Conservation (phyloP, 2,888 invertebrate species). For the Nymphalis c-album region DNA sequence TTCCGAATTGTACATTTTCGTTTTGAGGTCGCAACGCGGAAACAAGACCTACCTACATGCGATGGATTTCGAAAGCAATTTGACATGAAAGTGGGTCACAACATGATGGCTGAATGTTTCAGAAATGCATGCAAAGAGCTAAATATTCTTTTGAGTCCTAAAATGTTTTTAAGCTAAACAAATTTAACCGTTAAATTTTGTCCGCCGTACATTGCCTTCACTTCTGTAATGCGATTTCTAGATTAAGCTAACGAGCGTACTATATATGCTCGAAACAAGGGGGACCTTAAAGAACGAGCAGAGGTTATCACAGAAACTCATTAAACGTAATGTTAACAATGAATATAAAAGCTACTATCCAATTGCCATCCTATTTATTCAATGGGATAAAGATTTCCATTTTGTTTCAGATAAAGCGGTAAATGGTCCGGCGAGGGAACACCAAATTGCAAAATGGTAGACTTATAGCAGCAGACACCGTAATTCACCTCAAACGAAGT, state of each 20-base stretch:
- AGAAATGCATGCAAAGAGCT: constrained; percentile 36
- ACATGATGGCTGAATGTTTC: constrained; percentile 36
- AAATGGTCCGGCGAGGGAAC: constrained; percentile 56
- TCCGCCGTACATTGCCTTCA: background rate
- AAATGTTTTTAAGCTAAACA: constrained; percentile 30
- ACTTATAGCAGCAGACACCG: constrained; percentile 68
- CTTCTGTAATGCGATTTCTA: constrained; percentile 3
- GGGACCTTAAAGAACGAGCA: background rate
- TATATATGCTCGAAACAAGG: background rate
- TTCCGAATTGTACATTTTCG: constrained; percentile 36
- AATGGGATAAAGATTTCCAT: constrained; percentile 16
- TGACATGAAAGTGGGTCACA: constrained; percentile 39
- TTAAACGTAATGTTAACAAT: constrained; percentile 9
- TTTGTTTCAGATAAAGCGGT: constrained; percentile 72
- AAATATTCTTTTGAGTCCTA: constrained; percentile 31
- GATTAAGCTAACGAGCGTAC: constrained; percentile 1
- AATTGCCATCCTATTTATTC: constrained; percentile 21
- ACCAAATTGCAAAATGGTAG: constrained; percentile 63
- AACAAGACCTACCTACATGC: constrained; percentile 35
- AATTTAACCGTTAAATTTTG: constrained; percentile 19
- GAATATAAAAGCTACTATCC: constrained; percentile 16
- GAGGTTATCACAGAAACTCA: constrained; percentile 7
- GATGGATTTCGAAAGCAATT: constrained; percentile 37
- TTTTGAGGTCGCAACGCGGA: constrained; percentile 38
- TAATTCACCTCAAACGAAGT: constrained; percentile 61